Conservation (phyloP, 2,888 invertebrate species). For the Encarsia formosa region DNA sequence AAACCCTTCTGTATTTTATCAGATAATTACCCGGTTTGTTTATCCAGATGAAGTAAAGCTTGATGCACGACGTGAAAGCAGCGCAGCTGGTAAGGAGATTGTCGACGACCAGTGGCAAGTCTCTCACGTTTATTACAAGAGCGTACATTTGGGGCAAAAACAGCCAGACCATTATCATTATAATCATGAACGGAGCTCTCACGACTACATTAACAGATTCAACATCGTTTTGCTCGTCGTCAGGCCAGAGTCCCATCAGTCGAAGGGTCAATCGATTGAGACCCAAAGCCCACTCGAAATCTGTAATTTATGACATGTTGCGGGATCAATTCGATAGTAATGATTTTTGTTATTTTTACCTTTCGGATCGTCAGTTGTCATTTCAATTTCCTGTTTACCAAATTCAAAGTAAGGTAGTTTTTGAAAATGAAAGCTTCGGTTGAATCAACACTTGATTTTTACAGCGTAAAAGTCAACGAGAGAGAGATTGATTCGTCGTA, state of each 20-base stretch:
- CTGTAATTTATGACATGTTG: not conserved
- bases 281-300: slow-evolving; percentile 5
- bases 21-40: not conserved
- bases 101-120: not conserved
- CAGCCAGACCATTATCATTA: not conserved
- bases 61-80: not conserved
- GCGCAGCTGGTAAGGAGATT: slow-evolving; percentile 2
- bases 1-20: no score
- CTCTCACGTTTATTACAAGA: not conserved
- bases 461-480: no score
- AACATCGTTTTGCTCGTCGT: not conserved
- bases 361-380: no score
- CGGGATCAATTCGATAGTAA: no score
- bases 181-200: not conserved
- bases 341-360: no score
- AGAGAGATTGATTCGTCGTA: no score
- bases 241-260: slow-evolving; percentile 11
- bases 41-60: slow-evolving; percentile 2
- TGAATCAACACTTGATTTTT: no score
- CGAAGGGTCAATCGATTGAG: slow-evolving; percentile 8
- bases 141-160: slow-evolving; percentile 5
- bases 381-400: no score
- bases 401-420: no score
- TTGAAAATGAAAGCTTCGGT: no score
- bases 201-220: not conserved